Base-by-base conservation (phyloP, 2,888 invertebrate genomes). In the Himalopsyche anomala region DNA sequence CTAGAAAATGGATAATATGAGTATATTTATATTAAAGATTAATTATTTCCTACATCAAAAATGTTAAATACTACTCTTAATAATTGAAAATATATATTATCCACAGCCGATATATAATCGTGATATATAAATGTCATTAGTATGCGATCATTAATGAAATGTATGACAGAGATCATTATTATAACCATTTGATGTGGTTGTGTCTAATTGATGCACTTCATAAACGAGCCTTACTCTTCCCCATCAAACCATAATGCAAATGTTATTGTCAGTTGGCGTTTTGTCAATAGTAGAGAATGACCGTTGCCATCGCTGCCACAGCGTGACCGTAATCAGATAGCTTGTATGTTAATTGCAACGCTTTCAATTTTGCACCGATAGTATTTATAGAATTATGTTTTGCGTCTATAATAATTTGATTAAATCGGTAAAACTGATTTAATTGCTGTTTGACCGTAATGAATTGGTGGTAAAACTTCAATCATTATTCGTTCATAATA, bases 201-300 rank as follows among this genome's bases (percentile, higher is more conserved):
- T 56, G 51, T 80, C 80, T 79, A 80, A 85, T 85, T 85, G 85
- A 85, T 79, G 79, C 80, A 74, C 74, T 82, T 19, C 19, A 81
- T 62, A 81, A 62, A 51, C 69, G 36, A 38, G 74, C 12, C 74
- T 36, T 12, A 1, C 12, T 36, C 74, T 74, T 36, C 74, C 9
- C 45, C 38, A 80, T 74, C 45, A 81, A 85, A 85, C 85, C 81
- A 45, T 81, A 81, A 81, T 85, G 81, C 81, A 85, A 84, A 83
- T 83, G 83, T 85, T 84, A 84, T 80, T 84, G 81, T 80, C 81
- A 45, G 62, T 80, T 84, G 84, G 42, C 80, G 80, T 56, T 45
- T 45, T 51, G 56, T 80, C 79, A 80, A 56, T 81, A 80, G 56
- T 84, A 28, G 80, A 79, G 28, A 74, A 74, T 38, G 74, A 74